Evolutionary conservation across 2,888 invertebrate species (phyloP).

Genomic region (Luperina nickerlii): DNA sequence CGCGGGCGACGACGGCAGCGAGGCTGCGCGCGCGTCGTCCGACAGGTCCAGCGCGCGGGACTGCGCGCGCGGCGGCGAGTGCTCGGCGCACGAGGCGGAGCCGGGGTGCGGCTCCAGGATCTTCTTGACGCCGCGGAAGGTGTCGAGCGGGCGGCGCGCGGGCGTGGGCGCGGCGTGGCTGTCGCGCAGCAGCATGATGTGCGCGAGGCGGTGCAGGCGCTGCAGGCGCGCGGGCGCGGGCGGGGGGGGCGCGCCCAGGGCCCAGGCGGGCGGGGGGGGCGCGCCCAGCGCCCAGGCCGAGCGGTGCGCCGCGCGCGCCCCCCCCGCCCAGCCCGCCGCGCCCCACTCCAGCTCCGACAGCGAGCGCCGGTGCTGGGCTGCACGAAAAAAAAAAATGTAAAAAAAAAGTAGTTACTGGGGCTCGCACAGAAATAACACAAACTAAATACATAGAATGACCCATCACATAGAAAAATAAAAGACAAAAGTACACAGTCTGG

Average conservation of each 20-base stretch:
- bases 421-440: no score
- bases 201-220: constrained; percentile 93
- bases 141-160: constrained; percentile 93
- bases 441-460: no score
- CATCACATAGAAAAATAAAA: no score
- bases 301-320: constrained; percentile 45
- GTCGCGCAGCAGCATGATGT: constrained; percentile 96
- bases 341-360: constrained; percentile 93
- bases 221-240: constrained; percentile 83
- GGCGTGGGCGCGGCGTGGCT: constrained; percentile 93
- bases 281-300: constrained; percentile 71
- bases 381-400: constrained; percentile 12
- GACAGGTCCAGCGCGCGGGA: constrained; percentile 62
- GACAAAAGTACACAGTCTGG: no score
- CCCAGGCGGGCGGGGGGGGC: constrained; percentile 56
- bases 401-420: no score
- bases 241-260: constrained; percentile 73
- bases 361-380: constrained; percentile 93
- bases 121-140: constrained; percentile 95
- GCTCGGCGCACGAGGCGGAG: constrained; percentile 94
- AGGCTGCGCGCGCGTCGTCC: constrained; percentile 78
- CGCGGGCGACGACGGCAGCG: constrained; percentile 84
- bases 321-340: constrained; percentile 85
- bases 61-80: constrained; percentile 90
- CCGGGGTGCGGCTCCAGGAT: constrained; percentile 92